These are phyloP conservation scores for Sibirionetta formosa DNA, from an alignment of 2,797 vertebrate species.

Conservation along the genomic window DNA sequence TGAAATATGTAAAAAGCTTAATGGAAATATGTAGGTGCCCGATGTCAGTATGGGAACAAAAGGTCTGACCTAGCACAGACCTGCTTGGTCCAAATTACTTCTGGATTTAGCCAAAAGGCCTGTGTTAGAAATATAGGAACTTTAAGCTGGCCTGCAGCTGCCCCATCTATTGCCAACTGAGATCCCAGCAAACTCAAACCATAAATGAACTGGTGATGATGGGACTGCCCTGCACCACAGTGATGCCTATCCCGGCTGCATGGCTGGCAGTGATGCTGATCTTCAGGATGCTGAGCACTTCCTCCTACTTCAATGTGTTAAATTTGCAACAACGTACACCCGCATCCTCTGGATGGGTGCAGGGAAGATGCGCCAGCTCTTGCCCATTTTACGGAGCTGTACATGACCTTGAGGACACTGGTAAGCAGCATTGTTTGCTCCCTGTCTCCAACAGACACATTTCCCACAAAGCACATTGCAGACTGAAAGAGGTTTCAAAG, in stretches of 20 bases:
- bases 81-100: background rate
- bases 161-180: background rate
- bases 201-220: rapidly evolving
- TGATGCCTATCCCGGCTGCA: rapidly evolving
- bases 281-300: rapidly evolving
- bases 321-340: background rate
- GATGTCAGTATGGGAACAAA: rapidly evolving
- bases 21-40: rapidly evolving
- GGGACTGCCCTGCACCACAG: rapidly evolving
- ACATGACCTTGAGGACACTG: background rate
- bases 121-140: rapidly evolving
- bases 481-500: background rate
- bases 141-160: background rate
- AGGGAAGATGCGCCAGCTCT: background rate
- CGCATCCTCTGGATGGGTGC: background rate
- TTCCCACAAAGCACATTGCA: background rate
- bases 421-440: background rate
- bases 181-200: background rate
- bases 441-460: background rate
- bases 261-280: background rate
- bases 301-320: rapidly evolving
- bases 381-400: background rate
- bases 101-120: background rate
- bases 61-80: background rate
- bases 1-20: background rate